Evolutionary conservation across 2,113 vertebrate genomes (phyloP), one percentile per base, ranked within the genome.

Genomic region (Pseudonaja textilis): DNA sequence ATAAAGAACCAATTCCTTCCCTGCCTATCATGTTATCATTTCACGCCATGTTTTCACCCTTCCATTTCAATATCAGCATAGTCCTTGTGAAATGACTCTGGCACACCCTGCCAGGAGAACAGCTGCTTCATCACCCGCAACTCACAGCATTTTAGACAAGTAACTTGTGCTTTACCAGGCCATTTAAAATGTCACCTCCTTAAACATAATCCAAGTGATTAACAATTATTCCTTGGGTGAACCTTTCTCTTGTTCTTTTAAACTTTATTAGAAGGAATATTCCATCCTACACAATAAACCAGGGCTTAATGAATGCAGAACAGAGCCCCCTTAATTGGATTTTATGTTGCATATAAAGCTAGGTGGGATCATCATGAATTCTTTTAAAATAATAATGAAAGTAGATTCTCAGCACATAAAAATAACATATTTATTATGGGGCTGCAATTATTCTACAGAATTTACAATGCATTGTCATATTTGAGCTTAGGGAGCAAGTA

Each of bases 161-260:
- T 87, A 91, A 61, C 93, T 93, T 93, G 87, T 89, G 87, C 59
- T 94, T 94, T 93, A 94, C 91, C 50, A 16, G 93, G 87, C 87
- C 87, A 93, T 93, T 93, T 89, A 91, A 81, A 94, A 25, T 89
- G 81, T n/a, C 56, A n/a, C 86, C 87, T 93, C 88, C 52, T 93
- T 94, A 93, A 93, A 94, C 87, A 91, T 93, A 93, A 94, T 94
- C 92, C 54, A 52, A 87, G 57, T 91, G 90, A 94, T 94, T 93
- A 91, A 89, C 69, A 39, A 42, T 88, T 91, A 57, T 89, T 91
- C 91, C 92, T 91, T 86, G 74, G 39, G 16, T 86, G 90, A 89
- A 69, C 14, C 87, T 89, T 94, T 87, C 39, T 90, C 92, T 90
- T 54, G 54, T 86, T 90, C 64, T 91, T 89, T 52, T 91, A 74